Base-by-base conservation (phyloP, 1,140 invertebrate genomes). In the Watersipora subatra region DNA sequence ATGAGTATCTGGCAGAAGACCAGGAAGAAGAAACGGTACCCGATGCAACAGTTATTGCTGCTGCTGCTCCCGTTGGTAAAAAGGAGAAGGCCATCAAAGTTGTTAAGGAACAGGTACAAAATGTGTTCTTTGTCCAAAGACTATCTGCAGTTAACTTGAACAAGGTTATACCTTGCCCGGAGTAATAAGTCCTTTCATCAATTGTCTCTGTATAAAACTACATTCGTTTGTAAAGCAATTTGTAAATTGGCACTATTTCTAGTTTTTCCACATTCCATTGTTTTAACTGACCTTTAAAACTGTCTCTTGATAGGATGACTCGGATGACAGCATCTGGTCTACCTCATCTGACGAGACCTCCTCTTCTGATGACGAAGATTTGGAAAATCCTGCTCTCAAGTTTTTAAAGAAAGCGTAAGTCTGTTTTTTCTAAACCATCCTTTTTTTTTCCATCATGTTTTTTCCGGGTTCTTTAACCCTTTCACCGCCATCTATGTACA, bases 321-420 rank as follows among this genome's bases (percentile, higher is more conserved):
- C 61, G 56, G 28, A 30, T 63, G 61, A 46, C 28, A 63, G 28
- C 22, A 12, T 26, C 26, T 7, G 28, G 12, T 63, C 7, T 12
- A 7, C 22, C 12, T 63, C 61, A 26, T 63, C 61, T 29, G 61
- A 63, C 25, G 58, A 59, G 17, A 24, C 7, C 20, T 12, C 7
- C 20, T 69, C 68, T 0, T 65, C 59, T 57, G 68, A 69, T 19
- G 66, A 68, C 29, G 59, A 24, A 20, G 20, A 7, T 7, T 22
- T 27, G 7, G 58, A 59, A 20, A 59, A 59, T 59, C 58, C 68
- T 12, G 68, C 68, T 0, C 66, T 65, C 27, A 62, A 65, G 27
- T 69, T 69, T 62, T 24, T 64, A 28, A 69, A 68, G 27, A 59
- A 20, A 46, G 63, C 66, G 65, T 66, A 28, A 1, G 58, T 62